Percentiles rank a stretch among this genome's conserved stretches.
phyloP scores from a whole-genome alignment of 2,888 invertebrate species.

The Selenia dentaria region DNA sequence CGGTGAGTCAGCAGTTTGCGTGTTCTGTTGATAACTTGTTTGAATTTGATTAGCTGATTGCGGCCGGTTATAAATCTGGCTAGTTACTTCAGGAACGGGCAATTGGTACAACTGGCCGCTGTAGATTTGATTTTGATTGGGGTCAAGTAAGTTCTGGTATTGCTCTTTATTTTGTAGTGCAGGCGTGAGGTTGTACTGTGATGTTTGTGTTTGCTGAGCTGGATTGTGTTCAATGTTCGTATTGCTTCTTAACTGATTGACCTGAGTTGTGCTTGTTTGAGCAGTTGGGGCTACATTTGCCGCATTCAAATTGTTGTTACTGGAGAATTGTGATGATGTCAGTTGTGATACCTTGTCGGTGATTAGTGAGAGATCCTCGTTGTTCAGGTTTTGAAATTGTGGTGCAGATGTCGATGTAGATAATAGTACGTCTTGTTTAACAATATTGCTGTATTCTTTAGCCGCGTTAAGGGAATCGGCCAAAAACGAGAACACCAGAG shows the following conservation, averaged over 20 bases:
- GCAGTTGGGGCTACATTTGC: constrained; percentile 30
- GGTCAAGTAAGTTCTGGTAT: constrained; percentile 36
- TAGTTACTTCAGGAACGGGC: constrained; percentile 72
- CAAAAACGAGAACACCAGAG: constrained; percentile 73
- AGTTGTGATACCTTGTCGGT: constrained; percentile 66
- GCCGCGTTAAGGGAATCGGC: constrained; percentile 75
- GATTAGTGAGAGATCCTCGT: constrained; percentile 60
- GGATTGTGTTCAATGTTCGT: constrained; percentile 38
- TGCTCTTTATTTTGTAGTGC: constrained; percentile 42
- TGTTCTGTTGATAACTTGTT: constrained; percentile 26
- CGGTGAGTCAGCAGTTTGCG: constrained; percentile 21
- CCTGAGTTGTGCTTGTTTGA: constrained; percentile 29
- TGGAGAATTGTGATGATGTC: constrained; percentile 66
- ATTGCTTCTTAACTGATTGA: constrained; percentile 39
- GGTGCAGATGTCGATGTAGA: constrained; percentile 45
- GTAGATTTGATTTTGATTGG: constrained; percentile 57
- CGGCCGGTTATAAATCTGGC: constrained; percentile 62
- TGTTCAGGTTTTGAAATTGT: constrained; percentile 56
- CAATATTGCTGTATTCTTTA: constrained; percentile 67
- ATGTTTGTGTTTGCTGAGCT: constrained; percentile 38
- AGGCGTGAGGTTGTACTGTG: constrained; percentile 41
- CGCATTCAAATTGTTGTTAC: constrained; percentile 39
- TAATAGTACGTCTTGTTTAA: constrained; percentile 55
- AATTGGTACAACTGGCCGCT: constrained; percentile 75
- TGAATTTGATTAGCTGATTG: constrained; percentile 44